Base-by-base conservation (phyloP, 2,113 vertebrate genomes). In the Poeciliopsis turrubarensis region DNA sequence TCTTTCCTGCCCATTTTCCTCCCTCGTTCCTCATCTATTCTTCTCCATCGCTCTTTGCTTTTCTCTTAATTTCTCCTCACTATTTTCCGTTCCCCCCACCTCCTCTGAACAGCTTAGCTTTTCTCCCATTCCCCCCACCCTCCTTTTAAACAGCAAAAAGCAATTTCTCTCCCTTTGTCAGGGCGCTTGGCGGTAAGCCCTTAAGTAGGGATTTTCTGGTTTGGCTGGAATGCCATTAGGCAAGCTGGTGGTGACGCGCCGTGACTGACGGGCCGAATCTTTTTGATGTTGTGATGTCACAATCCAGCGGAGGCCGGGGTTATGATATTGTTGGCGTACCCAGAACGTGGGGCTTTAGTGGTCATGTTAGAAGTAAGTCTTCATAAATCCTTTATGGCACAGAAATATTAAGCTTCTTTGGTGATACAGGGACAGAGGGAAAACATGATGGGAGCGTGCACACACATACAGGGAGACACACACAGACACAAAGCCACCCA, bases 151-250 rank as follows among this genome's bases (percentile, higher is more conserved):
- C 87, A 86, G 91, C 88, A 92, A 93, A 94, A 94, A 93, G 92
- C 92, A 93, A 94, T 93, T 93, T 92, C 91, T 93, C 88, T 93
- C 84, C 89, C 92, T 93, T 94, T 94, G 93, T 93, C 93, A 83
- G 88, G 85, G 79, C 77, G 77, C 82, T 84, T 89, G 89, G 83
- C 84, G 57, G 87, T 94, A 92, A 92, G 91, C 91, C 85, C 86
- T 89, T 94, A 93, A 94, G 88, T 93, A 92, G 92, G 92, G 92
- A 94, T 94, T 95, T 95, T 93, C 93, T 94, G 90, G 87, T 90
- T 91, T 88, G 89, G 86, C 90, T 85, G 87, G 88, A 93, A 94
- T 92, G 87, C 88, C 92, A 94, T 92, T 94, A 94, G 92, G 89
- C 88, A 64, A 83, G 88, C 89, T 85, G 86, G 79, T 83, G 77